Base-by-base conservation (phyloP, 2,113 vertebrate species). In the Pollachius pollachius region DNA sequence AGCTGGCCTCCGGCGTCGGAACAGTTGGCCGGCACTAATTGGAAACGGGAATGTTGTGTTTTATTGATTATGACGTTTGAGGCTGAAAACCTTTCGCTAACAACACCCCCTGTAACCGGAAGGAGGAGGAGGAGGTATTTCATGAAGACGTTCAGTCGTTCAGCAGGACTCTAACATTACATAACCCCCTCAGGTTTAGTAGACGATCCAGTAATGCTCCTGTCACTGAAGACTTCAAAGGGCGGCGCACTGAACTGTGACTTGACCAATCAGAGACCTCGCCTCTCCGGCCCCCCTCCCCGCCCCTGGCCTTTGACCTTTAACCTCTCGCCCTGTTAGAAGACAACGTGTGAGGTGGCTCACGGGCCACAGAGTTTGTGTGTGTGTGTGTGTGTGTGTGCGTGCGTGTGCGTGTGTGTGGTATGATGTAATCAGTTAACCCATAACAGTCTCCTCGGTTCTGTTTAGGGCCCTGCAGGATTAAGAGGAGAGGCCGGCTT, bases 381-480 rank as follows among this genome's bases (percentile, higher is more conserved):
- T 30, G 23, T 74, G 67, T 63, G 23, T 57, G 23, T 64, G 41
- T 19, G 21, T 64, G 60, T 15, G 15, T 17, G 15, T 25, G 19
- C 60, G 41, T 70, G 59, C 34, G 58, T 58, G 61, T 65, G 72
- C 60, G 54, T 17, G 16, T 73, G 67, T 60, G 70, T 65, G 70
- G 52, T 21, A n/a, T 57, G 7, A 58, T 15, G 16, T 12, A 16
- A n/a, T 7, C 16, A 23, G 5, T 64, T 71, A 58, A 70, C 2
- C 41, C 16, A 34, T 65, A 27, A 60, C 19, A 66, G 56, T 73
- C 8, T 65, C 48, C 34, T 71, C 11, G 61, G 52, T 17, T 64
- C 86, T 79, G 62, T 64, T 69, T 88, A 96, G 95, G 94, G 94
- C 1, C 72, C 69, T 84, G 87, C 85, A 76, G 94, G 94, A 80